Evolutionary conservation across 2,888 invertebrate species (phyloP).

Genomic region (Ophion ventricosus): DNA sequence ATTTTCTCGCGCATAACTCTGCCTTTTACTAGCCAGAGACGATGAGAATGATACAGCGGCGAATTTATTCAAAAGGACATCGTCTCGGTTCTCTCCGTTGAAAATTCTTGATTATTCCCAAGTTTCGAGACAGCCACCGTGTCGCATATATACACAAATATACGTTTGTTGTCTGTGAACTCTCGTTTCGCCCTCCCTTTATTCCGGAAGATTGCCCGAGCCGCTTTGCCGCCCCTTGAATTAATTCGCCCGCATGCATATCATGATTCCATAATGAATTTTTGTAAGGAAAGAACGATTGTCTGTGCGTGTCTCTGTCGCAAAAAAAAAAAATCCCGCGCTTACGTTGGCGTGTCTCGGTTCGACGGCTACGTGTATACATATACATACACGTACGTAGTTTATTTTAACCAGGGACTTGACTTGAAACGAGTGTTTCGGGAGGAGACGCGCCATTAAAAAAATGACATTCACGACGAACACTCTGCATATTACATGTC

Average conservation of each 20-base stretch:
- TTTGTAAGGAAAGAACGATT: constrained; percentile 69
- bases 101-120: constrained; percentile 63
- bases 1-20: constrained; percentile 44
- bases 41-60: constrained; percentile 3
- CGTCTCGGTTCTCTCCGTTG: constrained; percentile 48
- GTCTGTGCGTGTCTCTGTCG: constrained; percentile 3
- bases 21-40: constrained; percentile 54
- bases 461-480: constrained; percentile 53
- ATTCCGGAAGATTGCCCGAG: constrained; percentile 72
- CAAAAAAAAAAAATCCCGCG: neutral
- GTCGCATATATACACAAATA: constrained; percentile 55
- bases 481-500: constrained; percentile 28
- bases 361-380: constrained; percentile 35
- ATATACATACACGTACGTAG: neutral
- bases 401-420: constrained; percentile 47
- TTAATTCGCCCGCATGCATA: constrained; percentile 79
- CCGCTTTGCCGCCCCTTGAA: constrained; percentile 81
- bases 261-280: constrained; percentile 80
- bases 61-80: constrained; percentile 66
- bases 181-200: constrained; percentile 56
- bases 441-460: constrained; percentile 66
- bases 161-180: constrained; percentile 27
- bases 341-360: neutral
- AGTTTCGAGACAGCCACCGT: constrained; percentile 33
- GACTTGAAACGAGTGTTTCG: constrained; percentile 62